A percentile compares a stretch with the other conserved stretches of the same genome.
Evolutionary conservation across 1,140 invertebrate genomes (phyloP).

Genomic region (Nasonia giraulti): DNA sequence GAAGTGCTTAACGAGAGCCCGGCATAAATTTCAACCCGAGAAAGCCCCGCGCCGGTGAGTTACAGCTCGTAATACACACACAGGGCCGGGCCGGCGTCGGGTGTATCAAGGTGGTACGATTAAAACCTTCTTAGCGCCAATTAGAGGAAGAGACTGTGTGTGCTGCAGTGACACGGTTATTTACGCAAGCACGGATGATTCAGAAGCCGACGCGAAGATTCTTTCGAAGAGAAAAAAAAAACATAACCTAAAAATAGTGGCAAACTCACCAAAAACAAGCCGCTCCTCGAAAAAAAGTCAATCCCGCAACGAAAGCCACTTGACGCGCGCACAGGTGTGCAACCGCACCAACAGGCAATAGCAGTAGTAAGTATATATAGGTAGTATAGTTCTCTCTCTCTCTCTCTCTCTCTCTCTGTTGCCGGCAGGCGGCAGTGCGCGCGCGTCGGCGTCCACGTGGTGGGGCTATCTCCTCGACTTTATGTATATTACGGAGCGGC

Average conservation of each 20-base stretch:
- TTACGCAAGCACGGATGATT: background rate
- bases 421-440: background rate
- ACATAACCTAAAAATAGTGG: too few species aligned
- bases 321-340: background rate
- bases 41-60: too few species aligned
- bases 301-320: too few species aligned
- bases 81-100: too few species aligned
- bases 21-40: too few species aligned
- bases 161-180: background rate
- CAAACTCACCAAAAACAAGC: too few species aligned
- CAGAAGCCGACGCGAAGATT: too few species aligned
- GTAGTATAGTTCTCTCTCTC: background rate
- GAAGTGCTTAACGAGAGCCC: too few species aligned
- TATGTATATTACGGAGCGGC: conserved; percentile 68
- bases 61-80: too few species aligned
- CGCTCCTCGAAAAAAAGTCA: too few species aligned
- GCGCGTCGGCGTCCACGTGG: conserved; percentile 50
- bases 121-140: background rate
- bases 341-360: background rate
- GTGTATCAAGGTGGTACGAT: background rate
- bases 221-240: too few species aligned
- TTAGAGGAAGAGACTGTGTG: background rate
- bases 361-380: too few species aligned
- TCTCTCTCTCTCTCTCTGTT: background rate
- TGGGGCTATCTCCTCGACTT: conserved; percentile 66